Evolutionary conservation across 2,113 vertebrate species (phyloP).

Genomic region (Osmerus eperlanus): DNA sequence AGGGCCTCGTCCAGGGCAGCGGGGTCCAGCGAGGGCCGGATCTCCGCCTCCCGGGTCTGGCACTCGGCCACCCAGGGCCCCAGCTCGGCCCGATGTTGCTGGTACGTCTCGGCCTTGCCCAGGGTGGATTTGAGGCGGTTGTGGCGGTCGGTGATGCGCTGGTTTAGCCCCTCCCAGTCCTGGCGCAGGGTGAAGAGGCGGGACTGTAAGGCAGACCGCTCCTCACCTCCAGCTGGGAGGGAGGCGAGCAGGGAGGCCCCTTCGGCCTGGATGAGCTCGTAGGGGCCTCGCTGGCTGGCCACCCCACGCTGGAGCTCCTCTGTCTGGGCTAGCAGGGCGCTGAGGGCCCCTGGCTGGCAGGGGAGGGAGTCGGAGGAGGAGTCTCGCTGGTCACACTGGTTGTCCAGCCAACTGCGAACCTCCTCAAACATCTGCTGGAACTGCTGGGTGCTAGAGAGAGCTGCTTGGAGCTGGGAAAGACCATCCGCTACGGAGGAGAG

Average conservation of each 20-base stretch:
- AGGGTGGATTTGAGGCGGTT: slow-evolving; percentile 79
- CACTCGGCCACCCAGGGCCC: slow-evolving; percentile 85
- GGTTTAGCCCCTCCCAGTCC: slow-evolving; percentile 89
- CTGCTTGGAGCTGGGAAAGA: slow-evolving; percentile 91
- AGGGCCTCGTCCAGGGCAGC: slow-evolving; percentile 82
- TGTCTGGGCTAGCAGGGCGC: slow-evolving; percentile 80
- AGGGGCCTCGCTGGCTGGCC: slow-evolving; percentile 91
- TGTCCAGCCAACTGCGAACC: slow-evolving; percentile 87
- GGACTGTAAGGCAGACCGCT: slow-evolving; percentile 80
- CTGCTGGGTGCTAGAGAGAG: slow-evolving; percentile 94
- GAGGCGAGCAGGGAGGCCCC: slow-evolving; percentile 84
- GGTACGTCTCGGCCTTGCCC: slow-evolving; percentile 85
- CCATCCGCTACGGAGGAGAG: slow-evolving; percentile 78
- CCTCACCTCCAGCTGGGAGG: slow-evolving; percentile 83
- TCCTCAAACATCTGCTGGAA: slow-evolving; percentile 99
- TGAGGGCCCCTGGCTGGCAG: slow-evolving; percentile 80
- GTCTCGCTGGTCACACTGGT: slow-evolving; percentile 67
- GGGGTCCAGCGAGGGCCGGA: slow-evolving; percentile 80
- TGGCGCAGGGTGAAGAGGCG: slow-evolving; percentile 79
- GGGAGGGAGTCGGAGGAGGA: slow-evolving; percentile 74
- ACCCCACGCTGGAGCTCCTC: slow-evolving; percentile 87
- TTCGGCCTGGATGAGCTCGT: slow-evolving; percentile 89
- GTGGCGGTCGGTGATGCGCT: slow-evolving; percentile 73
- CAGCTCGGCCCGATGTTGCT: slow-evolving; percentile 81
- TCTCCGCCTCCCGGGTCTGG: slow-evolving; percentile 72